Conservation (phyloP, 2,888 invertebrate species). For the Alcis repandata region DNA sequence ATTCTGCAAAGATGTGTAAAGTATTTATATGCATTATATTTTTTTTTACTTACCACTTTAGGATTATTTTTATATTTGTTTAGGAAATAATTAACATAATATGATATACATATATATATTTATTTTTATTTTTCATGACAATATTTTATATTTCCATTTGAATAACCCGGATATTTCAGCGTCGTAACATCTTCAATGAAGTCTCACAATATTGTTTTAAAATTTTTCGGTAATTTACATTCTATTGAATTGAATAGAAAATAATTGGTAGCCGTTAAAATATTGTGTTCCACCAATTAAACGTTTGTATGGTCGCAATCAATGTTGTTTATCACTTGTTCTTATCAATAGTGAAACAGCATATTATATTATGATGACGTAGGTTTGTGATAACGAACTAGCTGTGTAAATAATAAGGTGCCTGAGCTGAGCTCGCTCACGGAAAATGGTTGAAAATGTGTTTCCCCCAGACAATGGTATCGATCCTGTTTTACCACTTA, state of each 20-base stretch:
- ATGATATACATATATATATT: too few relatives aligned
- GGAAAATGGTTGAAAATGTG: neutral
- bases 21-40: constrained; percentile 60
- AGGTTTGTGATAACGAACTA: constrained; percentile 1
- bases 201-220: too few relatives aligned
- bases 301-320: neutral
- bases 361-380: constrained; percentile 9
- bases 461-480: too few relatives aligned
- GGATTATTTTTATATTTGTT: neutral
- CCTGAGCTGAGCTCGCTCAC: neutral
- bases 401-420: neutral
- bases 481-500: too few relatives aligned
- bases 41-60: neutral
- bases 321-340: constrained; percentile 4
- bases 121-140: too few relatives aligned
- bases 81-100: too few relatives aligned
- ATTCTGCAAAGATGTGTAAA: constrained; percentile 77
- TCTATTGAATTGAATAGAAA: too few relatives aligned
- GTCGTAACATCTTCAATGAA: too few relatives aligned
- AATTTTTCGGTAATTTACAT: too few relatives aligned
- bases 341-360: constrained; percentile 6
- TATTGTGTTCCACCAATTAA: neutral
- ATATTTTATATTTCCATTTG: too few relatives aligned
- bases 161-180: too few relatives aligned
- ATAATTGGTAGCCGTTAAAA: neutral